Evolutionary conservation across 2,113 vertebrate genomes (phyloP).

Genomic region (Vulpes ferrilata): DNA sequence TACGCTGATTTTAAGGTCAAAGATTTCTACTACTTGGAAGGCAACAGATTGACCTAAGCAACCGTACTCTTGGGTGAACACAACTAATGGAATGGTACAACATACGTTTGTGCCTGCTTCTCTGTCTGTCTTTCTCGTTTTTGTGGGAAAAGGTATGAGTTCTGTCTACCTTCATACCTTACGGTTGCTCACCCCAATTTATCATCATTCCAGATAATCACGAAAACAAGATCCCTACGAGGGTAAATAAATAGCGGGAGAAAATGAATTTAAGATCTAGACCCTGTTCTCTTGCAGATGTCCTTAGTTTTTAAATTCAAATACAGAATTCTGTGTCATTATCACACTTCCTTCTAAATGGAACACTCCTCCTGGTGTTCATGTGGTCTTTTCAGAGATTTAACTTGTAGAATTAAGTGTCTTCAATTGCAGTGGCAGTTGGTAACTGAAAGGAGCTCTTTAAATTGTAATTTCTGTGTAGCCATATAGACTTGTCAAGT

Average conservation of each 20-base stretch:
- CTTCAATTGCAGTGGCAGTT: not conserved
- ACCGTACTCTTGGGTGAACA: not conserved
- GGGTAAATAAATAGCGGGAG: not conserved
- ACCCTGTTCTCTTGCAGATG: not conserved
- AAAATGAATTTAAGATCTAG: conserved; percentile 45
- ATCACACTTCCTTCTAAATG: conserved; percentile 33
- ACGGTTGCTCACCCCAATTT: conserved; percentile 43
- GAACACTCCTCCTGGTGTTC: not conserved
- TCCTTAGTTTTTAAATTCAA: conserved; percentile 38
- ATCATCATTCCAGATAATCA: conserved; percentile 17
- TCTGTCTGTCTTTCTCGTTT: not conserved
- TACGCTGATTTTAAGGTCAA: conserved; percentile 29
- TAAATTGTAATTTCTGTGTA: conserved; percentile 45
- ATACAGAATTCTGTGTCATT: not conserved
- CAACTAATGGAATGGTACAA: not conserved
- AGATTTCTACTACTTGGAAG: not conserved
- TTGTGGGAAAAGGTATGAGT: not conserved
- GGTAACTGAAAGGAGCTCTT: conserved; percentile 61
- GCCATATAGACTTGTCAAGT: conserved; percentile 43
- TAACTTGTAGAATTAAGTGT: conserved; percentile 62
- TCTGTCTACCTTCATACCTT: not conserved
- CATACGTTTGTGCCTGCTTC: rapidly evolving
- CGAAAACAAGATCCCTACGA: not conserved
- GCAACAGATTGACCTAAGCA: not conserved
- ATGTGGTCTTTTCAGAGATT: conserved; percentile 28